phyloP scores from a whole-genome alignment of 2,113 vertebrate genomes.

The Rhombomys opimus region DNA sequence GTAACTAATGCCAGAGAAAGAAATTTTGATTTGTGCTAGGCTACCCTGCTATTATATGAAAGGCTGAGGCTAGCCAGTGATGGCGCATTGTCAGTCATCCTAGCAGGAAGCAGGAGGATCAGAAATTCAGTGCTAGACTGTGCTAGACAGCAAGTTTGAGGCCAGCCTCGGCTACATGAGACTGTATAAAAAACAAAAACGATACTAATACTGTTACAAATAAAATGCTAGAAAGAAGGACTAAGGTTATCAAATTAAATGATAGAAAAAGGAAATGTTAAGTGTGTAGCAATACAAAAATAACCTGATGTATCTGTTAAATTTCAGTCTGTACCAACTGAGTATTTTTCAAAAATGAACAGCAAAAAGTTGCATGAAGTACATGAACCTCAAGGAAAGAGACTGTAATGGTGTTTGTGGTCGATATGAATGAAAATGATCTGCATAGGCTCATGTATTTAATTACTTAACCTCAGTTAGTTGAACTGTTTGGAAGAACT shows the following conservation, averaged over 20 bases:
- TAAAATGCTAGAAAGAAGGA: background rate
- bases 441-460: background rate
- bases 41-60: background rate
- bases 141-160: background rate
- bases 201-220: background rate
- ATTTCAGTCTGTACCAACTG: background rate
- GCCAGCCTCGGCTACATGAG: background rate
- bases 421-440: background rate
- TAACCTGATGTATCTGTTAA: background rate
- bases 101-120: background rate
- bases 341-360: background rate
- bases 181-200: background rate
- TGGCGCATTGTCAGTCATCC: background rate
- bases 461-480: background rate
- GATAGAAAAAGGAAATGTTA: background rate
- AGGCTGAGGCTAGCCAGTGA: background rate
- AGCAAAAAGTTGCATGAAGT: background rate
- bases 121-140: background rate
- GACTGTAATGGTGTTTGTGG: background rate
- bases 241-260: background rate
- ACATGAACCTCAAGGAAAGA: background rate
- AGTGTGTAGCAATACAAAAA: background rate
- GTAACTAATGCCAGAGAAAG: background rate
- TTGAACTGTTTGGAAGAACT: background rate
- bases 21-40: background rate